Conservation (phyloP, 2,797 vertebrate genomes). For the Onychomys leucogaster region DNA sequence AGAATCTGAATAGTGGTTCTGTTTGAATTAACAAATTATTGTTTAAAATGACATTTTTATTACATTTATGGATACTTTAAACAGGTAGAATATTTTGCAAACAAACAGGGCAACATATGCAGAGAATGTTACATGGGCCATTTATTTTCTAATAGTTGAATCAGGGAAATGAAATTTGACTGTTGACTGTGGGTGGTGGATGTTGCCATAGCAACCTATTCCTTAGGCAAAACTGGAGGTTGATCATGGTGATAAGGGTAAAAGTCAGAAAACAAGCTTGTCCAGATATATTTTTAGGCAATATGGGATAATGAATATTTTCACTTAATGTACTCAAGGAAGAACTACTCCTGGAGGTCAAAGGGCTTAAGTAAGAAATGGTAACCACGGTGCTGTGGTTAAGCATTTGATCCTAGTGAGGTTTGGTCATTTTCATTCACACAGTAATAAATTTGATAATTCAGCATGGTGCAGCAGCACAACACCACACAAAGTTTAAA, state of each 20-base stretch:
- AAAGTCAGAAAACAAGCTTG: constrained; percentile 74
- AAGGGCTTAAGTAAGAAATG: constrained; percentile 17
- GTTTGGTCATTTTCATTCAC: not conserved
- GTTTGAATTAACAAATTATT: constrained; percentile 73
- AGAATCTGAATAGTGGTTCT: constrained; percentile 37
- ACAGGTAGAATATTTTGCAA: constrained; percentile 71
- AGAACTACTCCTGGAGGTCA: not conserved
- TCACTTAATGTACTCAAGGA: not conserved
- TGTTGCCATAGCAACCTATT: constrained; percentile 77
- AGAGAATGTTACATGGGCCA: constrained; percentile 73
- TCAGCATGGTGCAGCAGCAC: not conserved
- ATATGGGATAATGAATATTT: constrained; percentile 65
- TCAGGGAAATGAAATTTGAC: constrained; percentile 80
- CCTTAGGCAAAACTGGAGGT: constrained; percentile 71
- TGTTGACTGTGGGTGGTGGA: constrained; percentile 76
- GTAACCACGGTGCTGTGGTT: not conserved
- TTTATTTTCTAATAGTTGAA: constrained; percentile 81
- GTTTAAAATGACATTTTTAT: constrained; percentile 65
- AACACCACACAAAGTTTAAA: not conserved
- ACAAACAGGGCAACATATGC: constrained; percentile 59
- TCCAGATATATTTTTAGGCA: constrained; percentile 60
- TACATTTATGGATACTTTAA: constrained; percentile 46
- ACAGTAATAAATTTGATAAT: not conserved
- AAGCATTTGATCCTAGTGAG: not conserved
- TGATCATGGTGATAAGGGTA: constrained; percentile 63